Evolutionary conservation across 2,113 vertebrate genomes (phyloP), one percentile per base, ranked within the genome.

Genomic region (Corythaeola cristata): DNA sequence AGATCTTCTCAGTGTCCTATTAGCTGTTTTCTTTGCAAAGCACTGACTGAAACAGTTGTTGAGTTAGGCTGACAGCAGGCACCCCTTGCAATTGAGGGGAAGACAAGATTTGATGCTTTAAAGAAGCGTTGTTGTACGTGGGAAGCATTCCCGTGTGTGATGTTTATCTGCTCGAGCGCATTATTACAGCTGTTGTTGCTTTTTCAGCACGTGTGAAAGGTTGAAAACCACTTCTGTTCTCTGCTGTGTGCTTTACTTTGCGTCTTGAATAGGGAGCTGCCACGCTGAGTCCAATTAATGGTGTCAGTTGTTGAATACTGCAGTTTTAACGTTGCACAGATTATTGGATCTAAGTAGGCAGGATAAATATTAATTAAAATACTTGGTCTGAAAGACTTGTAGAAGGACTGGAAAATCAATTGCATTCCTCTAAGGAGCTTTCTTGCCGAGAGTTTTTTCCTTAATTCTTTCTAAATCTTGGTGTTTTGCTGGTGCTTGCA

Each of bases 311-410:
- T 63, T 53, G 71, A 37, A 27, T 24, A 7, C 53, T 66, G 72
- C 28, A 3, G 35, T 59, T 80, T 41, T 45, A 77, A 20, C 41
- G 9, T 8, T 11, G 55, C 15, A 11, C 55, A 86, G 76, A 90
- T 93, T 83, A 63, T 75, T 85, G 73, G 16, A 4, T 86, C 86
- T 86, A 77, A 93, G 68, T 45, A 72, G 75, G 80, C n/a, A 59
- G 82, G 90, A 86, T 92, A 96, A 95, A 94, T 92, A 92, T 90
- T 88, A 93, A 97, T 95, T 96, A 90, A 93, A 95, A 81, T 33
- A 35, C 8, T 39, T 50, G 32, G 35, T 52, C 77, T 90, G 72
- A 85, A 88, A 89, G 52, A 37, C 32, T 76, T 44, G 15, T 41
- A 59, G 56, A 44, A 63, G 45, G 33, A 35, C 47, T 75, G 71